Evolutionary conservation across 2,113 vertebrate species (phyloP).

Genomic region (Psephotus haematonotus): DNA sequence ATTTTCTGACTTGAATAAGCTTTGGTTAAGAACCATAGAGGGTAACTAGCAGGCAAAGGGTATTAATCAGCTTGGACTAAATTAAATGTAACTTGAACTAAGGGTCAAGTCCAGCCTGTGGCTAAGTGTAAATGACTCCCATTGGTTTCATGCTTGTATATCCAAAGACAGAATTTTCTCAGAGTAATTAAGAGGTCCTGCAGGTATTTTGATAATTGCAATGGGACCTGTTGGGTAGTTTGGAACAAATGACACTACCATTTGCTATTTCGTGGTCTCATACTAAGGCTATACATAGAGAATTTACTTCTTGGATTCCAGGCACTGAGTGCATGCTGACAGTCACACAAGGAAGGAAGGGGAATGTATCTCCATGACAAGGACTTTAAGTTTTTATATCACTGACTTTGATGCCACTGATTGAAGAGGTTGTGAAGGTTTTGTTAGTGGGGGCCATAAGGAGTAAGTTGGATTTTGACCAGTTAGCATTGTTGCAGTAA

Average conservation of each 20-base stretch:
- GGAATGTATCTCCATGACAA: rapidly evolving
- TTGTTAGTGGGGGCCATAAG: not conserved
- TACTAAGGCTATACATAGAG: not conserved
- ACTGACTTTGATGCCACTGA: not conserved
- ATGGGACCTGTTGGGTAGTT: not conserved
- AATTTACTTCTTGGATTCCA: not conserved
- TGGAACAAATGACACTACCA: not conserved
- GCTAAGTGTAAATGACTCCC: not conserved
- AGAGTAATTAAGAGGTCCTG: slow-evolving; percentile 21
- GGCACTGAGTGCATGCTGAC: not conserved
- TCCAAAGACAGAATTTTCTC: slow-evolving; percentile 18
- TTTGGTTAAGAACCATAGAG: not conserved
- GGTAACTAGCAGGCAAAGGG: not conserved
- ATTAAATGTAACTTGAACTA: not conserved
- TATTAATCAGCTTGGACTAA: slow-evolving; percentile 3
- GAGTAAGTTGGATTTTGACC: not conserved
- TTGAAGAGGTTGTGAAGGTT: not conserved
- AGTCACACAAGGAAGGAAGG: not conserved
- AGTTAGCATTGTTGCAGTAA: not conserved
- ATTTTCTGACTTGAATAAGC: not conserved
- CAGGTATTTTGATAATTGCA: slow-evolving; percentile 17
- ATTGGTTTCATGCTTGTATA: not conserved
- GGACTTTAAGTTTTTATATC: not conserved
- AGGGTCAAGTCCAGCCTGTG: slow-evolving; percentile 23
- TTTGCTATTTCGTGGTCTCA: not conserved